A percentile compares a stretch with the other conserved stretches of the same genome.
Conservation (phyloP, 1,140 invertebrate species). For the Stegodyphus dumicola region DNA sequence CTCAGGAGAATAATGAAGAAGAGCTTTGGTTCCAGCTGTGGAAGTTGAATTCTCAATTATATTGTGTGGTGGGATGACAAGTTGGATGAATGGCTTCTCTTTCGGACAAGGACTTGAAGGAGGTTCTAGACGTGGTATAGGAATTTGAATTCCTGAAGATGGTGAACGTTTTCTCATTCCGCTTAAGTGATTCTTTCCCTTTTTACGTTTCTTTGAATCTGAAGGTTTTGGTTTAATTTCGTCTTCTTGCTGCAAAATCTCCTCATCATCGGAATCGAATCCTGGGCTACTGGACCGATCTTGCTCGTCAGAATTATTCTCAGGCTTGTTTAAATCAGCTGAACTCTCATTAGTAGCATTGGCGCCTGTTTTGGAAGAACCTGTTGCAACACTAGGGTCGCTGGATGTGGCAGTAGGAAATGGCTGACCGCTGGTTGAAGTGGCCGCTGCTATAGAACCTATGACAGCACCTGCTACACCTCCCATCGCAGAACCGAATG, state of each 20-base stretch:
- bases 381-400: slow-evolving; percentile 12
- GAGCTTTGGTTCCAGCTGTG: background rate
- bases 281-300: slow-evolving; percentile 94
- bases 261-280: slow-evolving; percentile 91
- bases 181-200: slow-evolving; percentile 62
- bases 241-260: slow-evolving; percentile 29
- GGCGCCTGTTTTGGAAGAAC: background rate
- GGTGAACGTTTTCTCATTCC: slow-evolving; percentile 40
- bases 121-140: slow-evolving; percentile 34
- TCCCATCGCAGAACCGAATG: slow-evolving; percentile 51
- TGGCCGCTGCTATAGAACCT: slow-evolving; percentile 43
- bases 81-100: slow-evolving; percentile 19
- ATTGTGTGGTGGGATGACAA: slow-evolving; percentile 24
- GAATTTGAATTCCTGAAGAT: slow-evolving; percentile 32
- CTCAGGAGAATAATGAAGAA: slow-evolving; percentile 10
- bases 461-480: slow-evolving; percentile 37
- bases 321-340: slow-evolving; percentile 57
- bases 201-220: slow-evolving; percentile 46
- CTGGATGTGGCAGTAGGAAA: background rate
- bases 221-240: slow-evolving; percentile 49
- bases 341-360: background rate
- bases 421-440: slow-evolving; percentile 59
- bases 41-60: slow-evolving; percentile 19
- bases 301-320: slow-evolving; percentile 70
- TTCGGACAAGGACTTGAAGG: background rate